Evolutionary conservation across 2,797 vertebrate genomes (phyloP).

Genomic region (Pygocentrus nattereri): DNA sequence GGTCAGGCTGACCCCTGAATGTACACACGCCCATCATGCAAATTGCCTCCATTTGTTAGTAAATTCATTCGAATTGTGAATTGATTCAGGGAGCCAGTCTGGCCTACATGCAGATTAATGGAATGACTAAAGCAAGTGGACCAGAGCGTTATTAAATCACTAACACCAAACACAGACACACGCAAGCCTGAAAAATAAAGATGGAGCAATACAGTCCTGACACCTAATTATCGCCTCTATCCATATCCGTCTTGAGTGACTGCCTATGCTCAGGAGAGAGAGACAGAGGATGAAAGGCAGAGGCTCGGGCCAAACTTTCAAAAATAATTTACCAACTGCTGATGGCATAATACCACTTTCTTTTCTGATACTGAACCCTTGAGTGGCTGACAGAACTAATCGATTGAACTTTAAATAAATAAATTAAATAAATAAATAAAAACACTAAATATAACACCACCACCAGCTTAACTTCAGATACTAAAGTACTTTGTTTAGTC

Average conservation of each 20-base stretch:
- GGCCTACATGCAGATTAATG: slow-evolving; percentile 21
- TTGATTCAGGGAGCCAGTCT: slow-evolving; percentile 45
- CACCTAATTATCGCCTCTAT: background rate
- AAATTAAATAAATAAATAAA: too few relatives aligned
- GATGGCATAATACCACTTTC: too few relatives aligned
- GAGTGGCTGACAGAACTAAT: too few relatives aligned
- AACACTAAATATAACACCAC: too few relatives aligned
- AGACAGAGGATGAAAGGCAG: background rate
- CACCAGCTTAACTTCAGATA: too few relatives aligned
- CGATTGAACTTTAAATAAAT: too few relatives aligned
- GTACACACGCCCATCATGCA: slow-evolving; percentile 32
- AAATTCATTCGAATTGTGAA: slow-evolving; percentile 39
- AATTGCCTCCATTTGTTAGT: slow-evolving; percentile 51
- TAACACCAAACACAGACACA: background rate
- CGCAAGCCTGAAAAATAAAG: background rate
- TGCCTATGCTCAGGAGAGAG: background rate
- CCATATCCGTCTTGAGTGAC: background rate
- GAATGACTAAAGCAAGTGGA: slow-evolving; percentile 13
- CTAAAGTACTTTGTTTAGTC: too few relatives aligned
- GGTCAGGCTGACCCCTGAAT: slow-evolving; percentile 33
- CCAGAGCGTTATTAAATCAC: background rate
- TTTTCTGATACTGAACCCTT: too few relatives aligned
- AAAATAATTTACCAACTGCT: background rate
- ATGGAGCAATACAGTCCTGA: background rate
- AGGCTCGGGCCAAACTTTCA: background rate